A percentile compares a stretch with the other conserved stretches of the same genome.
Conservation (phyloP, 2,113 vertebrate species). For the Pleuronectes platessa region DNA sequence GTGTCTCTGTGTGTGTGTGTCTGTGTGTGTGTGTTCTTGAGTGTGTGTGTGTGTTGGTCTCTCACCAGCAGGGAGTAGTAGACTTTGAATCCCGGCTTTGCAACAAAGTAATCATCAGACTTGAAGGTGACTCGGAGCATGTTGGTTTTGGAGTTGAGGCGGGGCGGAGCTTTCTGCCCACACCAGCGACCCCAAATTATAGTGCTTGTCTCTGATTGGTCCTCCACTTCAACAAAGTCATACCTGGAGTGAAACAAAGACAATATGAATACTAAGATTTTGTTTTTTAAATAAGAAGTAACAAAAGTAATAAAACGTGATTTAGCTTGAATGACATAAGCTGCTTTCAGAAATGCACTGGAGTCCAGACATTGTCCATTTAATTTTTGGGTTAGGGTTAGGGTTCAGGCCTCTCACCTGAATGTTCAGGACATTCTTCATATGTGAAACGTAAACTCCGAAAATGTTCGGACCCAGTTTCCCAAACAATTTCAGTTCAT, state of each 20-base stretch:
- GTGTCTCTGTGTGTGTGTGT: constrained; percentile 10
- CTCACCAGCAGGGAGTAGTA: constrained; percentile 95
- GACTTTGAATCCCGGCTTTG: constrained; percentile 96
- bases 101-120: constrained; percentile 96
- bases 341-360: too few species aligned
- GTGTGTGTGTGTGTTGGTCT: background rate
- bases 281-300: background rate
- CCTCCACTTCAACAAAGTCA: constrained; percentile 97
- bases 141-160: constrained; percentile 91
- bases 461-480: too few species aligned
- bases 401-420: too few species aligned
- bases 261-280: background rate
- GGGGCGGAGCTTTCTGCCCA: constrained; percentile 89
- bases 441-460: too few species aligned
- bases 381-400: too few species aligned
- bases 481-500: too few species aligned
- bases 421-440: too few species aligned
- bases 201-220: constrained; percentile 90
- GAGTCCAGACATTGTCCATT: too few species aligned
- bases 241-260: constrained; percentile 82
- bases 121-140: constrained; percentile 95
- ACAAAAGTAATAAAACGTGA: background rate
- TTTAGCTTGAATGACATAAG: too few species aligned
- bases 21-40: background rate
- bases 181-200: constrained; percentile 96